Base-by-base conservation (phyloP, 2,113 vertebrate species). In the Crotophaga sulcirostris region DNA sequence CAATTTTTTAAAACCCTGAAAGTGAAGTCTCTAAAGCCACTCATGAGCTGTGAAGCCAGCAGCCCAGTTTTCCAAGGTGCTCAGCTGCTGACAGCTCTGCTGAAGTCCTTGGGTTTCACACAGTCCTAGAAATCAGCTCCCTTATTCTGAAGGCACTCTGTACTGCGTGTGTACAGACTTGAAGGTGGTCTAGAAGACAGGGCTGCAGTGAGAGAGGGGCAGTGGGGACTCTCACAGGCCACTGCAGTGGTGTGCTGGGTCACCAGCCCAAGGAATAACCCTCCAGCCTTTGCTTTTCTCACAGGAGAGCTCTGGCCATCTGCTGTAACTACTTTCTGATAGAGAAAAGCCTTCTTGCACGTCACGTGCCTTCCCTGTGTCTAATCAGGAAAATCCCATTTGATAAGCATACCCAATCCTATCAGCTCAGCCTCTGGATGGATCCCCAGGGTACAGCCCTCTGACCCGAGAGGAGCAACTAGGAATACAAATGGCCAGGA, bases 381-480 rank as follows among this genome's bases (percentile, higher is more conserved):
- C 95, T 92, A 92, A 93, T 34, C 18, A 11, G 40, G 67, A 85
- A 94, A 97, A 95, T 94, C 94, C 85, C 79, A 51, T 40, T 93
- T 66, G 92, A 79, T 83, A 47, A 87, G 85, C 70, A 29, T 87
- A 85, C 82, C 75, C 85, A 80, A 58, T 42, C 68, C 79, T 33
- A 73, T 90, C 38, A 95, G 75, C 90, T 87, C 75, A 88, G 82
- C 75, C 62, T 62, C 92, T 23, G 52, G 59, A 85, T 25, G 67
- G 75, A 66, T 88, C 94, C 94, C 92, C 75, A 69, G 25, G 72
- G 92, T 44, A 44, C 68, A 92, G 90, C 92, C 54, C 90, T 79
- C 78, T 54, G 78, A 79, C 84, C 82, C 47, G 26, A 55, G 44
- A 79, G 45, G 49, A 73, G n/a, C 28, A 28, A 40, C 40, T 1